Base-by-base conservation (phyloP, 2,888 invertebrate species). In the Xylocampa areola region DNA sequence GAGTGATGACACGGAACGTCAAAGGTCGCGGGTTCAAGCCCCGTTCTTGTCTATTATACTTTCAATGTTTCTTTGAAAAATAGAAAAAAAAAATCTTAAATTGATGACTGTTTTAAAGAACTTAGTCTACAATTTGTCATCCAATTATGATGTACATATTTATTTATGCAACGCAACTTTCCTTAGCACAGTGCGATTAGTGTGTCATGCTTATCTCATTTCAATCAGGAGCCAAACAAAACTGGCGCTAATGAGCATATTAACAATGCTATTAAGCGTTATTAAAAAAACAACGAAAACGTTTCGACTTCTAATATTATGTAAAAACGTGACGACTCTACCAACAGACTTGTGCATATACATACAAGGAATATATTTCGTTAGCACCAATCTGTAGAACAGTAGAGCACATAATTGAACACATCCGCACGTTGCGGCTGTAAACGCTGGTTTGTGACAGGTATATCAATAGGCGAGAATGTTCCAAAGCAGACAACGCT, bases 391-490 rank as follows among this genome's bases (percentile, higher is more conserved):
- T 72, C 41, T 49, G 4, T 45, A 49, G n/a, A 47, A 36, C 44
- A 47, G 40, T 76, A 75, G 61, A 73, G 73, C 61, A 65, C 65
- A 80, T 68, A 67, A 68, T 75, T 52, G 53, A 59, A 69, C 47
- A 63, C 55, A 54, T 40, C 41, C 35, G 57, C 60, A 58, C 58
- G 51, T 47, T 39, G 35, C 32, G 27, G 53, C 55, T 23, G 72
- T 62, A 55, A 69, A 64, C 40, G 43, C 8, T 43, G 32, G 37
- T 30, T 59, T 72, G 66, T 60, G 68, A 65, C 66, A 49, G 39
- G 55, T 64, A 58, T 66, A 73, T 72, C 73, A 74, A 79, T 72
- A 75, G 76, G 59, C 59, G 70, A 76, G 75, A 74, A 76, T 60
- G 64, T 63, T 69, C 45, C 30, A 43, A 47, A 57, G 53, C 37